These are phyloP conservation scores for Crypturellus undulatus DNA, from an alignment of 2,113 vertebrate species.

Conservation along the genomic window DNA sequence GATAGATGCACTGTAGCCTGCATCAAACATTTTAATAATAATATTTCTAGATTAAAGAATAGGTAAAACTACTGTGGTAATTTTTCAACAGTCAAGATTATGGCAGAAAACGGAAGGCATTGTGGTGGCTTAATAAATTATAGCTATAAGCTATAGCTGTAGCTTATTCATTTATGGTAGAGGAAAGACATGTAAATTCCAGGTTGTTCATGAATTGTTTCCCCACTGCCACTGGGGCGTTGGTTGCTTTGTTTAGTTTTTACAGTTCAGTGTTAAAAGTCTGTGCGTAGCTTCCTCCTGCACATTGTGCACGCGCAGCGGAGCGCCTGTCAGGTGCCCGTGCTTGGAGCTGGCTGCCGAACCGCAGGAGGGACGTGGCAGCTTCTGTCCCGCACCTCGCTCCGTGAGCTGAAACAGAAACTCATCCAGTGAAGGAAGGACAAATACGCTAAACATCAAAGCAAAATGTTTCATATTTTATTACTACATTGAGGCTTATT, in stretches of 20 bases:
- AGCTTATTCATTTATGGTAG: constrained; percentile 41
- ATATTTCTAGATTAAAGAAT: constrained; percentile 79
- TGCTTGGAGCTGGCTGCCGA: neutral
- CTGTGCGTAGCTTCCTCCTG: neutral
- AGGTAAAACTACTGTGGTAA: constrained; percentile 71
- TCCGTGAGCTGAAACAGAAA: neutral
- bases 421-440: neutral
- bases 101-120: constrained; percentile 63
- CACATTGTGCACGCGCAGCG: neutral
- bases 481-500: neutral
- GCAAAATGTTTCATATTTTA: constrained; percentile 18
- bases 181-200: constrained; percentile 11
- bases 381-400: neutral
- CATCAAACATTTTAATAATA: constrained; percentile 80
- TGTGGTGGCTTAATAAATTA: constrained; percentile 49
- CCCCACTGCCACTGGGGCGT: neutral
- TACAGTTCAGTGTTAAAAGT: neutral
- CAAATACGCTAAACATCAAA: constrained; percentile 4
- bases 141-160: neutral
- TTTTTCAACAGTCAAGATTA: constrained; percentile 58
- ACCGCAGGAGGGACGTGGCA: accelerated
- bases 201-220: neutral
- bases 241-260: neutral
- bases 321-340: neutral
- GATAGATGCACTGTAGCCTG: constrained; percentile 77